Evolutionary conservation across 2,888 invertebrate genomes (phyloP).

Genomic region (Hyposoter dolosus): DNA sequence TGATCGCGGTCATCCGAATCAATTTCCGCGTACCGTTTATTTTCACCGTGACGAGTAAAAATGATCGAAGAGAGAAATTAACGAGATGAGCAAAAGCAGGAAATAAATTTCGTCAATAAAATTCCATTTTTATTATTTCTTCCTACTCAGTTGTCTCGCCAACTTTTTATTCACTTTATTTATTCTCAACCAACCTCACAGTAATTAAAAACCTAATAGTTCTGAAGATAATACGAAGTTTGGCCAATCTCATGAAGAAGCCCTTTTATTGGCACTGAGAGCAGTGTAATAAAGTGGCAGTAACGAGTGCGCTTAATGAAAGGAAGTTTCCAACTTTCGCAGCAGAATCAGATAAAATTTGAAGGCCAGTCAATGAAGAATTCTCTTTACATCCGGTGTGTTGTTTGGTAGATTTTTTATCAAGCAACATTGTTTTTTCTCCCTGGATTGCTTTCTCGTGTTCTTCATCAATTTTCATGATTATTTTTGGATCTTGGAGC

Average conservation of each 20-base stretch:
- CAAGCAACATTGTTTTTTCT: background rate
- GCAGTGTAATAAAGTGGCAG: slow-evolving; percentile 19
- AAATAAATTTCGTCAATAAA: background rate
- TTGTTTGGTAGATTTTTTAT: background rate
- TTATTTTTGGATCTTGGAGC: background rate
- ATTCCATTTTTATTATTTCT: background rate
- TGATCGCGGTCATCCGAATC: slow-evolving; percentile 61
- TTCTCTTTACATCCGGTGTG: background rate
- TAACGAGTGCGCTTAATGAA: slow-evolving; percentile 37
- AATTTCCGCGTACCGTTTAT: slow-evolving; percentile 60
- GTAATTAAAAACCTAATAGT: background rate
- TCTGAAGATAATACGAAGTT: slow-evolving; percentile 17
- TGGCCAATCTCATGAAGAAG: slow-evolving; percentile 8
- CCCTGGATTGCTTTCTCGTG: background rate
- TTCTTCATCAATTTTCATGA: background rate
- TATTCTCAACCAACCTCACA: slow-evolving; percentile 4
- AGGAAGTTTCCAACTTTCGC: slow-evolving; percentile 17
- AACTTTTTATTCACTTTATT: slow-evolving; percentile 18
- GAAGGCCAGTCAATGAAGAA: slow-evolving; percentile 6
- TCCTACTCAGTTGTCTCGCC: background rate
- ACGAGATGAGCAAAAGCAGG: background rate
- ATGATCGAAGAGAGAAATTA: slow-evolving; percentile 31
- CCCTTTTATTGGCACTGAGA: slow-evolving; percentile 18
- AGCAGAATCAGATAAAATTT: slow-evolving; percentile 15
- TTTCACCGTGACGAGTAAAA: slow-evolving; percentile 30